phyloP scores from a whole-genome alignment of 2,888 invertebrate species.

The Drosophila kambysellisi region DNA sequence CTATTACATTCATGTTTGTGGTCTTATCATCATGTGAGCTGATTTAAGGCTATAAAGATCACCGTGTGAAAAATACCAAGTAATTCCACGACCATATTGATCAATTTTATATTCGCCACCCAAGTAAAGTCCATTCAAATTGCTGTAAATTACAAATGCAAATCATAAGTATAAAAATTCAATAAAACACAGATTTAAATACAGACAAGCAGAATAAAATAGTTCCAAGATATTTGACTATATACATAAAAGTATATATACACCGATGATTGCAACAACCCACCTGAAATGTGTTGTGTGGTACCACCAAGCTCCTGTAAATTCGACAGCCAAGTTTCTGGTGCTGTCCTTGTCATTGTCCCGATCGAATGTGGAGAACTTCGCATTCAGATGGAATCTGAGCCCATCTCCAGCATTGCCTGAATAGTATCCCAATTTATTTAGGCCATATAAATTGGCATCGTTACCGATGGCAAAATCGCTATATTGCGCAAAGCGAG shows the following conservation, averaged over 20 bases:
- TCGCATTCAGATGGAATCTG: conserved; percentile 88
- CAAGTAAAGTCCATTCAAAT: conserved; percentile 88
- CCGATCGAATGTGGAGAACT: conserved; percentile 88
- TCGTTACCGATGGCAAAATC: conserved; percentile 89
- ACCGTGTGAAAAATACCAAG: conserved; percentile 86
- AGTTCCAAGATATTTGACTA: conserved; percentile 85
- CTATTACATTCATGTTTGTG: conserved; percentile 63
- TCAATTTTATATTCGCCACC: conserved; percentile 85
- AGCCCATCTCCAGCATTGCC: conserved; percentile 89
- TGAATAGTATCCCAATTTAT: conserved; percentile 88
- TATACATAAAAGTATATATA: background rate
- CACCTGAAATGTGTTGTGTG: conserved; percentile 67
- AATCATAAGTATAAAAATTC: background rate
- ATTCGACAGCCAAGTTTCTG: conserved; percentile 88
- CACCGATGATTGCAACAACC: background rate
- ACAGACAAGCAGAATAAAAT: background rate
- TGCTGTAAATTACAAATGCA: conserved; percentile 83
- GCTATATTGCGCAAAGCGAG: conserved; percentile 87
- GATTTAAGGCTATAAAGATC: conserved; percentile 83
- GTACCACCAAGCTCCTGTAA: conserved; percentile 91
- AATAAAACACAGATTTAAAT: too few species aligned
- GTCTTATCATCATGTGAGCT: conserved; percentile 88
- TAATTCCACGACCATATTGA: conserved; percentile 76
- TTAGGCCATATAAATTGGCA: conserved; percentile 87
- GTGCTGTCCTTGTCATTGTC: conserved; percentile 89